Base-by-base conservation (phyloP, 2,113 vertebrate species). In the Heterocephalus glaber region DNA sequence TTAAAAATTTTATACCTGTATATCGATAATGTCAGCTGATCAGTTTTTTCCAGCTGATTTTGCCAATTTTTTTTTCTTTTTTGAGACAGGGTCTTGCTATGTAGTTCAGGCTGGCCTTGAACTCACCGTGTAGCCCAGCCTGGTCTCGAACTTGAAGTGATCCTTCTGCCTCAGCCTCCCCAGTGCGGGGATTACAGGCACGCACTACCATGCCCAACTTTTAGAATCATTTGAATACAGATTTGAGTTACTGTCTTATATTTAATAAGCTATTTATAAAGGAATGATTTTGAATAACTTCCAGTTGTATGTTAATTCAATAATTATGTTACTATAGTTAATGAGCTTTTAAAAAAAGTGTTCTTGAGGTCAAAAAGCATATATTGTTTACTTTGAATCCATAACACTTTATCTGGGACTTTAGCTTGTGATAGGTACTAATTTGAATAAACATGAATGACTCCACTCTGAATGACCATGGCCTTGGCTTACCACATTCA, bases 241-340 rank as follows among this genome's bases (percentile, higher is more conserved):
- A 95, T 70, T 80, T 96, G 7, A 85, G 33, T 95, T 94, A 63
- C 16, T 93, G 9, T 86, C 54, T 61, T 60, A 38, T 88, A 79
- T 91, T 90, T 90, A 80, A 63, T 35, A 92, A 88, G 16, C 22
- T 91, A 3, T 76, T 35, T 85, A 4, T 86, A 86, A 94, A 30
- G 24, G 44, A 86, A 80, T 65, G 28, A 16, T 49, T 77, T 61
- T 76, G 65, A 92, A 61, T 68, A 83, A 65, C 82, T 80, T 74
- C 14, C 33, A 13, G 22, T 58, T 89, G 1, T n/a, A n/a, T 93
- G 47, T 77, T 61, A 82, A 76, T 89, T 52, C 95, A n/a, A 87
- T 5, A 4, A 47, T 95, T 92, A 41, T 85, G 2, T 96, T 86
- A 26, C 70, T 76, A 20, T 41, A 82, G 12, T 79, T 86, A 58